Conservation (phyloP, 1,140 invertebrate species). For the Sinella curviseta region DNA sequence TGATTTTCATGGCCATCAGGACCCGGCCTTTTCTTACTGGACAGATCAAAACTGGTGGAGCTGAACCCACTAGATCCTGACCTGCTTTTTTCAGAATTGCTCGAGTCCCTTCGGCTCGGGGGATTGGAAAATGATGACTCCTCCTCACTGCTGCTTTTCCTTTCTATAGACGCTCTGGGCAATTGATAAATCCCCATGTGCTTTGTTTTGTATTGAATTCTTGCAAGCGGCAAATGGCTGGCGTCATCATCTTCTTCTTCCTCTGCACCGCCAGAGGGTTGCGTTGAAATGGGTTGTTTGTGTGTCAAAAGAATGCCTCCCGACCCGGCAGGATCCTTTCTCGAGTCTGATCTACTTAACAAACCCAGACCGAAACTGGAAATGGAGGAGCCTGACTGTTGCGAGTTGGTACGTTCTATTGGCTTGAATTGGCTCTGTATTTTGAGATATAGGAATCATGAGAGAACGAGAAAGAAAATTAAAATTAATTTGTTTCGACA, state of each 20-base stretch:
- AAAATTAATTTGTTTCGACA: too few relatives aligned
- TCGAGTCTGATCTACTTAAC: slow-evolving; percentile 38
- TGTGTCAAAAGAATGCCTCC: background rate
- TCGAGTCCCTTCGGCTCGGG: slow-evolving; percentile 8
- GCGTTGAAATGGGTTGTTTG: background rate
- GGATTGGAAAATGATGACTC: slow-evolving; percentile 15
- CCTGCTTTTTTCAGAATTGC: slow-evolving; percentile 32
- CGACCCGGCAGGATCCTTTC: background rate
- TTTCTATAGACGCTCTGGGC: slow-evolving; percentile 38
- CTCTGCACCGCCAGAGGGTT: background rate
- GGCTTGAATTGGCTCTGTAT: slow-evolving; percentile 42
- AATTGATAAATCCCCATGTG: slow-evolving; percentile 31
- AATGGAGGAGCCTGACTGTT: slow-evolving; percentile 37
- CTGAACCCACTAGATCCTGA: slow-evolving; percentile 36
- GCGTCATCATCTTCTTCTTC: slow-evolving; percentile 10
- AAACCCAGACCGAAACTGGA: slow-evolving; percentile 43
- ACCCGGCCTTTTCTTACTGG: slow-evolving; percentile 29
- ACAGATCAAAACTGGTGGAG: slow-evolving; percentile 30
- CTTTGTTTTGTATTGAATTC: slow-evolving; percentile 36
- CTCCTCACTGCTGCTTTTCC: slow-evolving; percentile 37
- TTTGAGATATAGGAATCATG: background rate
- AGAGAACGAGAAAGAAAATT: too few relatives aligned
- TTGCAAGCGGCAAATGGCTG: slow-evolving; percentile 33
- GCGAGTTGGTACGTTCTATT: slow-evolving; percentile 36
- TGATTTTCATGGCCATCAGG: slow-evolving; percentile 41